phyloP scores from a whole-genome alignment of 2,888 invertebrate genomes.

The Dasypolia templi region DNA sequence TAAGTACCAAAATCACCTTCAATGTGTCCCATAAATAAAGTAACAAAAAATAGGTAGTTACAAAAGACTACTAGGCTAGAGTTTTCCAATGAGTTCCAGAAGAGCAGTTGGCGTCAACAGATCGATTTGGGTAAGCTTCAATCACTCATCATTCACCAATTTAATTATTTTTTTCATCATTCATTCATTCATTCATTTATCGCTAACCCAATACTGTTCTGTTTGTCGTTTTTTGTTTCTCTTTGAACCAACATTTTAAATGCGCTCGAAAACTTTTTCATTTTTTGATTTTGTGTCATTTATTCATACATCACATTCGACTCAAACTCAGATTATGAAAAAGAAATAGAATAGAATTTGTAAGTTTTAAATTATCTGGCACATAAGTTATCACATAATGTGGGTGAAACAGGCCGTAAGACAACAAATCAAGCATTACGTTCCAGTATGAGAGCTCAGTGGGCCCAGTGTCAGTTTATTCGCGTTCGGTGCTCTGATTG shows the following conservation, averaged over 20 bases:
- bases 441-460: background rate
- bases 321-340: constrained; percentile 14
- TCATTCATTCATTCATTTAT: constrained; percentile 43
- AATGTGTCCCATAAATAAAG: background rate
- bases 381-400: no score
- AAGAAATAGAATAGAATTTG: background rate
- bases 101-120: background rate
- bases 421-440: no score
- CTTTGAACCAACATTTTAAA: background rate
- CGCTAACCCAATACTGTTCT: constrained; percentile 4
- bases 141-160: constrained; percentile 31
- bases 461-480: no score
- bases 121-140: constrained; percentile 16
- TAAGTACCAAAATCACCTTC: background rate
- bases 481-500: no score
- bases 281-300: constrained; percentile 20
- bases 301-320: constrained; percentile 47
- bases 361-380: background rate
- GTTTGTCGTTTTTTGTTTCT: background rate
- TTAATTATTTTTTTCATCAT: constrained; percentile 55
- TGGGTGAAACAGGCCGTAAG: background rate
- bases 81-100: background rate
- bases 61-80: background rate
- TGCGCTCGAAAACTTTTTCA: background rate
- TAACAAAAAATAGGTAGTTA: background rate